Conservation (phyloP, 2,888 invertebrate genomes). For the Sylvicola fuscatus region DNA sequence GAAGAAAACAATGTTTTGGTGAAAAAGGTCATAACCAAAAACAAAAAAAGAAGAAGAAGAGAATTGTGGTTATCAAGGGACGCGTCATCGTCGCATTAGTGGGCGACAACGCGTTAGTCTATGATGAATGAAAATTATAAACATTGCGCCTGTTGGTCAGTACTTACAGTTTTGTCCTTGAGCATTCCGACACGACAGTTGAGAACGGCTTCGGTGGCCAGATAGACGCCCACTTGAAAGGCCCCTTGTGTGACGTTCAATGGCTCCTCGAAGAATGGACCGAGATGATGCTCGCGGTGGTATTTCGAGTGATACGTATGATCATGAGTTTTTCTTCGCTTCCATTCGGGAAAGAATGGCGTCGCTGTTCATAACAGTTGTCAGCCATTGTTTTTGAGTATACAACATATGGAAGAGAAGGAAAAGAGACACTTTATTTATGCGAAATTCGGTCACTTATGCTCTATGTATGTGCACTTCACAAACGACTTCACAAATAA, state of each 20-base stretch:
- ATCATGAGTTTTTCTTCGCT: slow-evolving; percentile 2
- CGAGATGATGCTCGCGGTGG: slow-evolving; percentile 49
- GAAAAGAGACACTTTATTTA: too few relatives aligned
- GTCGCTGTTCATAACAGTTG: neutral
- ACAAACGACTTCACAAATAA: too few relatives aligned
- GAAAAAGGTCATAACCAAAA: too few relatives aligned
- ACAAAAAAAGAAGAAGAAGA: too few relatives aligned
- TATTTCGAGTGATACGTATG: slow-evolving; percentile 12
- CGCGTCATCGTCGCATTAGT: too few relatives aligned
- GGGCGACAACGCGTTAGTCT: too few relatives aligned
- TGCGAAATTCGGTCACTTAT: too few relatives aligned
- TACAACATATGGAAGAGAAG: too few relatives aligned
- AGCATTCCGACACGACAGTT: slow-evolving; percentile 50
- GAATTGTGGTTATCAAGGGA: too few relatives aligned
- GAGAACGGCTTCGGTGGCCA: slow-evolving; percentile 40
- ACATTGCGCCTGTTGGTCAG: neutral
- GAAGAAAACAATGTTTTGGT: too few relatives aligned
- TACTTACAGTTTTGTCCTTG: slow-evolving; percentile 41
- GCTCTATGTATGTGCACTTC: too few relatives aligned
- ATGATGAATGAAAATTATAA: slow-evolving; percentile 1
- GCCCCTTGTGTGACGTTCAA: slow-evolving; percentile 32
- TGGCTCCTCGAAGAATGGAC: slow-evolving; percentile 44
- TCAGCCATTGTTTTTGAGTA: too few relatives aligned
- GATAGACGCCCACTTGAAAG: slow-evolving; percentile 34
- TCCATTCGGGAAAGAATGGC: slow-evolving; percentile 3